phyloP scores from a whole-genome alignment of 2,113 vertebrate species.

The Gallinago media region DNA sequence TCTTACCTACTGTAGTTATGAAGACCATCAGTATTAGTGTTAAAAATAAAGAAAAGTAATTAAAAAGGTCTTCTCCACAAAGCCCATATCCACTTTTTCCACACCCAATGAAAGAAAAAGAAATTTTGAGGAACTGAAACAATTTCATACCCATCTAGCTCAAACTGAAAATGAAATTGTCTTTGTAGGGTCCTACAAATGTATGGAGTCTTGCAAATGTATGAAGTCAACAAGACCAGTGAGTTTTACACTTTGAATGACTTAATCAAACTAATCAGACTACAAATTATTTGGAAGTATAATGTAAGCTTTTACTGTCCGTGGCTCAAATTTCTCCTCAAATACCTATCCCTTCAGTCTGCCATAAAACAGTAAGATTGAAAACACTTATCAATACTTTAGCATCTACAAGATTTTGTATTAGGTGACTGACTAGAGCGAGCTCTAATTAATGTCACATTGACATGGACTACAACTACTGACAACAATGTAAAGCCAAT shows the following conservation, averaged over 20 bases:
- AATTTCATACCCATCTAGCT: neutral
- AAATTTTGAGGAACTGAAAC: neutral
- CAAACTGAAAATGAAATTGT: neutral
- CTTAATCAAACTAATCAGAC: neutral
- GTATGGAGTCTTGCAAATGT: neutral
- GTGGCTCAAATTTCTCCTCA: neutral
- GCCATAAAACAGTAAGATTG: neutral
- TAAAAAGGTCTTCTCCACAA: neutral
- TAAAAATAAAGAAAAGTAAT: neutral
- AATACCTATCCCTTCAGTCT: neutral
- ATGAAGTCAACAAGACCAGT: neutral
- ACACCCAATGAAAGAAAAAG: neutral
- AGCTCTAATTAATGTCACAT: neutral
- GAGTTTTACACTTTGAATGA: neutral
- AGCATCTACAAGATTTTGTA: neutral
- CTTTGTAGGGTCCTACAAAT: neutral
- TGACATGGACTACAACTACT: neutral
- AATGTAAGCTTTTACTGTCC: neutral
- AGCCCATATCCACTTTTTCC: neutral
- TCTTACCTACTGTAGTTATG: neutral
- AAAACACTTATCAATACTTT: neutral
- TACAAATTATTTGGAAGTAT: neutral
- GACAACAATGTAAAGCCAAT: neutral
- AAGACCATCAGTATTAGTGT: neutral
- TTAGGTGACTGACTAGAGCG: neutral